These are phyloP conservation scores for Gymnobelideus leadbeateri DNA, from an alignment of 2,113 vertebrate species.

Conservation along the genomic window DNA sequence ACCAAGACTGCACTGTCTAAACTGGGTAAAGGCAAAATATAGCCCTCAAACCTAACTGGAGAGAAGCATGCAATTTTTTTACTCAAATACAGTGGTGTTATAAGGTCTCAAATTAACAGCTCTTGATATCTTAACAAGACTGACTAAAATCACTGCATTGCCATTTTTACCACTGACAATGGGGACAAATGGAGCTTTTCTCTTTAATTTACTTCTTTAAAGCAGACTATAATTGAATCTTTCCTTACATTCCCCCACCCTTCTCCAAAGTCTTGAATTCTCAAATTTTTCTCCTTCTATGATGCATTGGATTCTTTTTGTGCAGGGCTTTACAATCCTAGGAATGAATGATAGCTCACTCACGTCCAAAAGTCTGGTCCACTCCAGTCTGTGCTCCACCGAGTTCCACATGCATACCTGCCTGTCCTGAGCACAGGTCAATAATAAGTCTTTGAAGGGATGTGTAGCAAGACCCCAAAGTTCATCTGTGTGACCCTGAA, in stretches of 20 bases:
- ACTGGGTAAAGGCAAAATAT: constrained; percentile 6
- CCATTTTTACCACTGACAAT: constrained; percentile 30
- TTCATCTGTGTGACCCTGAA: constrained; percentile 97
- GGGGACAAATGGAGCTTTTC: constrained; percentile 25
- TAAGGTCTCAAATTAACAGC: not conserved
- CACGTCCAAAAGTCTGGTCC: constrained; percentile 95
- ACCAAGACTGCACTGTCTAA: not conserved
- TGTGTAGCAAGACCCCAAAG: constrained; percentile 97
- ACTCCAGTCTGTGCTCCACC: constrained; percentile 92
- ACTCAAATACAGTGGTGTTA: constrained; percentile 15
- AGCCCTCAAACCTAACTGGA: constrained; percentile 49
- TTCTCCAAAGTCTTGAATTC: not conserved
- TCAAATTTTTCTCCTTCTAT: not conserved
- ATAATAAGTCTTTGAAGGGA: constrained; percentile 93
- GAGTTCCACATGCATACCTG: constrained; percentile 97
- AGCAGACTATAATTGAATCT: not conserved
- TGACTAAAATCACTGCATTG: not conserved
- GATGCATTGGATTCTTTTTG: not conserved
- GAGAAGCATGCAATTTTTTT: not conserved
- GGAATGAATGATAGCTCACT: constrained; percentile 67
- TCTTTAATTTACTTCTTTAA: constrained; percentile 17
- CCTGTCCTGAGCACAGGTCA: constrained; percentile 97
- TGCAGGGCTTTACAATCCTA: not conserved
- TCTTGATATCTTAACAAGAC: not conserved
- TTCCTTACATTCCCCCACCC: not conserved